Evolutionary conservation across 64 coral and sea anemone genomes (phyloP).

Genomic region (Catalaphyllia jardinei): DNA sequence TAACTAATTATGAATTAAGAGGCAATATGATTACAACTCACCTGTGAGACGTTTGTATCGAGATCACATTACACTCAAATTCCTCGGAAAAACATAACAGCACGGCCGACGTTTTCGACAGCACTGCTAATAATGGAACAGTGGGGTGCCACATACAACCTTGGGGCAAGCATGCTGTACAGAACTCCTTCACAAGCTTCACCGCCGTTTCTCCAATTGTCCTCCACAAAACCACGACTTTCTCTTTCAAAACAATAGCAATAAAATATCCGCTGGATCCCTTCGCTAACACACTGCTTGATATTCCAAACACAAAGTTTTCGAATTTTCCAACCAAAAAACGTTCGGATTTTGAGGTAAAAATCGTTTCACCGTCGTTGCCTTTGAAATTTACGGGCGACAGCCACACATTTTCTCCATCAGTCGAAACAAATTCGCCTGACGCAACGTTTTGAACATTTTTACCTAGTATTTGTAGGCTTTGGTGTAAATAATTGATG

Average conservation of each 20-base stretch:
- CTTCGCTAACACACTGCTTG: not conserved
- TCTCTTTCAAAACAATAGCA: slow-evolving; percentile 21
- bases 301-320: slow-evolving; percentile 9
- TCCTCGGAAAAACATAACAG: slow-evolving; percentile 7
- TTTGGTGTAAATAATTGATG: slow-evolving; percentile 32
- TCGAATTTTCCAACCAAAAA: slow-evolving; percentile 34
- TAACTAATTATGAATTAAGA: too few relatives aligned
- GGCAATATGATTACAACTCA: not conserved
- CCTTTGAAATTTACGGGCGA: not conserved
- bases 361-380: not conserved
- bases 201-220: not conserved
- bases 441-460: not conserved
- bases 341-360: not conserved
- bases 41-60: slow-evolving; percentile 17
- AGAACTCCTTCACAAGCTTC: not conserved
- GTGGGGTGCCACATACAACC: slow-evolving; percentile 8
- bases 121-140: slow-evolving; percentile 1
- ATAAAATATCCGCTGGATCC: slow-evolving; percentile 4
- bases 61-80: slow-evolving; percentile 3
- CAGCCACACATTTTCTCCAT: slow-evolving; percentile 38
- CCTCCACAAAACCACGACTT: slow-evolving; percentile 28
- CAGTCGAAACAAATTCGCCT: slow-evolving; percentile 4
- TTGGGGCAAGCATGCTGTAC: not conserved
- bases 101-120: slow-evolving; percentile 15
- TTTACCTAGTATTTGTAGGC: not conserved